Evolutionary conservation across 1,140 invertebrate species (phyloP), one percentile per base, ranked within the genome.

Genomic region (Sinonovacula constricta): DNA sequence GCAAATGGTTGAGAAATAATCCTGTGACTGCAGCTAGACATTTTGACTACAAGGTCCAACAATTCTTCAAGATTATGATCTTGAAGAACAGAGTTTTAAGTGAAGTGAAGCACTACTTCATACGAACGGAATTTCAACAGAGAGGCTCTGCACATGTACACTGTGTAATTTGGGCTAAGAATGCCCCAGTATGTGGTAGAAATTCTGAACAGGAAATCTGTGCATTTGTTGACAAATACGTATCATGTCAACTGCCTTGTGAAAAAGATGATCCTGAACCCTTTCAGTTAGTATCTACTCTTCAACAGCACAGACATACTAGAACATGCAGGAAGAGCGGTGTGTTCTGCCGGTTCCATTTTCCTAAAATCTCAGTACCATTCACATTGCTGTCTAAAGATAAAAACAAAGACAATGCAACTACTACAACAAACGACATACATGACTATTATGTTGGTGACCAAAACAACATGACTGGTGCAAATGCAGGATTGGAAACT

Each of bases 21-120:
- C 65, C 65, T n/a, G 65, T 67, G 1, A 67, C 65, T 45, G 39
- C 3, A 22, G 65, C 65, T 15, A 39, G 45, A 49, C 65, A 67
- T 51, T 67, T 67, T 49, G 65, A 39, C 26, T 67, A 67, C 30
- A 67, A 67, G 30, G 65, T 67, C 14, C 65, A 67, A 36, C 33
- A 67, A 33, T 67, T 67, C 36, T 67, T 67, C 39, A 67, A 67
- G 49, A 15, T 12, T 14, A 45, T 67, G 22, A 45, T 67, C 10
- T 15, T 24, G 26, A 67, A 67, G 26, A 67, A 67, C 36, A 67
- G 49, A 67, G 65, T 49, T 12, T 22, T 67, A 24, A 30, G 57
- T 45, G 39, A 45, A 3, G 65, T 67, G 22, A 67, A 34, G 28
- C 34, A 67, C 26, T 39, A 34, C 26, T 67, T 67, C 30, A 66